Base-by-base conservation (phyloP, 2,113 vertebrate genomes). In the Stigmatopora nigra region DNA sequence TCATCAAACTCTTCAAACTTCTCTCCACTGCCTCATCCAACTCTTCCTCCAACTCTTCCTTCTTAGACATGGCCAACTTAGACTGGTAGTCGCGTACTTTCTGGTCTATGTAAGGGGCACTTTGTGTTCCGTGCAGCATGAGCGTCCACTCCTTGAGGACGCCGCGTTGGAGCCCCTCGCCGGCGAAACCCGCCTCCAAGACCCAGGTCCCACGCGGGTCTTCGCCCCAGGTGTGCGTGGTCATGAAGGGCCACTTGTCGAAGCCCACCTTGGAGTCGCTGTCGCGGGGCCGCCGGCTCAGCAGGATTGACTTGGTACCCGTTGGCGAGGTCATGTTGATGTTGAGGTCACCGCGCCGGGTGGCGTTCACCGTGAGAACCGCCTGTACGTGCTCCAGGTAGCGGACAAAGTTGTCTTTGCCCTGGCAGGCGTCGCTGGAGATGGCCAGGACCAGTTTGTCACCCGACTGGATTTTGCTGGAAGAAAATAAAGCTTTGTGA, bases 171-270 rank as follows among this genome's bases (percentile, higher is more conserved):
- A 91, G 90, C n/a, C 89, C 60, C 0, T 90, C 89, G 13, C 94
- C 92, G 0, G 90, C 89, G 83, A 99, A 98, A 46, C 95, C 93
- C 56, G 95, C 87, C 86, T 99, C 96, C 63, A 99, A 89, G 57
- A 91, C 87, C 97, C 97, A 99, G 78, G 91, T 93, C 66, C 97
- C 97, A 45, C 96, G 89, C 20, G 97, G 96, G 49, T 99, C 96
- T 85, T 99, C 97, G 19, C 97, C 97, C 97, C 97, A 99, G 3
- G 95, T 96, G 84, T 99, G 97, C 31, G 94, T 97, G 67, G 96
- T 99, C 97, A 99, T 99, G 89, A 99, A 99, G 82, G 97, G 97
- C 97, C 97, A 99, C 79, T 98, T 98, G 90, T 99, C 96, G 65
- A 99, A 99, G 82, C 97, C 97, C 86, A 99, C 97, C 77, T 95